Evolutionary conservation across 2,797 vertebrate genomes (phyloP), one percentile per base, ranked within the genome.

Genomic region (Bufotes viridis): DNA sequence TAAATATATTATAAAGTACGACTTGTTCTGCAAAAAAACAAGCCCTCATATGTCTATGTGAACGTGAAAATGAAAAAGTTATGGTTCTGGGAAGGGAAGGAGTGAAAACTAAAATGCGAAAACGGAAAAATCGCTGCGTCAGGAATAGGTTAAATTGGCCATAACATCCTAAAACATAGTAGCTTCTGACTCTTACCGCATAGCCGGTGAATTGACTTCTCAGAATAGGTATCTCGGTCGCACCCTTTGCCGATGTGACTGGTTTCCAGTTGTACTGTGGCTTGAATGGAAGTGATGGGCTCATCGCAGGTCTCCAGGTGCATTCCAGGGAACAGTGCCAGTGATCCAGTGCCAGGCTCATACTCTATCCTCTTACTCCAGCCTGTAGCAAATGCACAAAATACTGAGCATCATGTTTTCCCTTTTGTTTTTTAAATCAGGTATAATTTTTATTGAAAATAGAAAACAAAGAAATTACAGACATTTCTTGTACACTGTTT

Each of bases 231-330:
- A 90, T 99, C 98, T 60, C 98, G 95, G 78, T 99, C 98, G 0
- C 98, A 99, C 90, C 98, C 98, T 92, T 99, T 99, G 76, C 98
- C 98, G 3, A 99, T 99, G 87, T 99, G 98, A 91, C 94, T 97
- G 82, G 98, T 99, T 94, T 99, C 98, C 24, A 99, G 95, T 87
- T 98, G 97, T 84, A 99, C 93, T 0, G 89, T 97, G 84, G 96
- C 96, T 90, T 94, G 95, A 87, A 99, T 95, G 0, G 96, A 99
- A 0, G 97, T 97, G 91, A 99, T 95, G 1, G 98, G 96, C 90
- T 97, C 97, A 0, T 97, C 97, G 4, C 98, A 99, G 0, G 97
- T 99, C 94, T 99, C 98, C 95, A 99, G 93, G 91, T 93, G 97
- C 94, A 98, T 95, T 87, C 94, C 95, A 4, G 98, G 98, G 92